Percentiles rank a stretch among this genome's conserved stretches.
phyloP scores from a whole-genome alignment of 2,797 vertebrate genomes.

The Xenops minutus region DNA sequence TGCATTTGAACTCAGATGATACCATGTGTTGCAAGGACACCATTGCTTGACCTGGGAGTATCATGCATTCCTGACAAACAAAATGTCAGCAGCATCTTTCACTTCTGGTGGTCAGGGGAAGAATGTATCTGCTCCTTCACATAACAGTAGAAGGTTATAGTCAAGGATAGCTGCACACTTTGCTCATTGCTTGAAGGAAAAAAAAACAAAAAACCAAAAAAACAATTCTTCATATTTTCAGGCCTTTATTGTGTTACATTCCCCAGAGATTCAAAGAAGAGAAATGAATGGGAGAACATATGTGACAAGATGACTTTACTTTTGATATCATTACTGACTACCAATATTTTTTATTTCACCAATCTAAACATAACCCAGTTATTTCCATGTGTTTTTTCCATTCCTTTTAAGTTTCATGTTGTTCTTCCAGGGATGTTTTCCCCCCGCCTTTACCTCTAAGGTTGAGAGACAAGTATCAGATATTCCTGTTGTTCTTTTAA shows the following conservation, averaged over 20 bases:
- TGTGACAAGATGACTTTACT: not conserved
- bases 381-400: rapidly evolving
- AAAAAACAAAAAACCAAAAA: not conserved
- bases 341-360: not conserved
- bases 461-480: not conserved
- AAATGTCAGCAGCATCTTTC: not conserved
- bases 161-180: not conserved
- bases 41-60: not conserved
- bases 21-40: not conserved
- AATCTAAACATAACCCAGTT: not conserved
- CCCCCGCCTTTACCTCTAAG: not conserved
- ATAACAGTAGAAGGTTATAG: not conserved
- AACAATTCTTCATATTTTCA: not conserved
- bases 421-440: not conserved
- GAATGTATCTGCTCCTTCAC: not conserved
- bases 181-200: not conserved
- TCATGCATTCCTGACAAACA: not conserved
- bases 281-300: not conserved
- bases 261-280: not conserved
- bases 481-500: not conserved
- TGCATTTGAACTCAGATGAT: not conserved
- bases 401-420: not conserved
- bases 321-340: not conserved
- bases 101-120: not conserved
- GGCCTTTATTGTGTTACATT: not conserved